Evolutionary conservation across 2,113 vertebrate genomes (phyloP).

Genomic region (Brevimyrus niger): DNA sequence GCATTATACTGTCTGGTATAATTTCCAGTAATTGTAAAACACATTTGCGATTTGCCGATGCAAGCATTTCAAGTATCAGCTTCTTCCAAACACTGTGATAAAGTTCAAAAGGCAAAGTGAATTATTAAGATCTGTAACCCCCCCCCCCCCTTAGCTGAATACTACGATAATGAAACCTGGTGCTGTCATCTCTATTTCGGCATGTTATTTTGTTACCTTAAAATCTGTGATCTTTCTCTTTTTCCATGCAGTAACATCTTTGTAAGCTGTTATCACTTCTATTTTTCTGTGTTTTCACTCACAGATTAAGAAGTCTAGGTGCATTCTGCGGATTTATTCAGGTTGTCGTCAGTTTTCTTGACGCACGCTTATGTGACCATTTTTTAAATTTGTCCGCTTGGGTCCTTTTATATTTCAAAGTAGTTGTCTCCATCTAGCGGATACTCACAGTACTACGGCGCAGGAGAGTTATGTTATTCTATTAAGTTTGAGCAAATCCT

Average conservation of each 20-base stretch:
- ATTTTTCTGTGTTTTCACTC: background rate
- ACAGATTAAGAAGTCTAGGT: background rate
- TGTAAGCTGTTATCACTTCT: background rate
- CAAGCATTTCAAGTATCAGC: background rate
- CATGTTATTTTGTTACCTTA: background rate
- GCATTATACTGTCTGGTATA: background rate
- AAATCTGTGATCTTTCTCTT: background rate
- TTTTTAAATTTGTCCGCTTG: background rate
- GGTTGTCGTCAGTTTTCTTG: background rate
- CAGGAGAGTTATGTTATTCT: background rate
- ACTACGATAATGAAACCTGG: background rate
- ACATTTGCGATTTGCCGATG: background rate
- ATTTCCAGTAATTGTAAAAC: background rate
- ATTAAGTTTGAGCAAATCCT: background rate
- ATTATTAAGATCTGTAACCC: background rate
- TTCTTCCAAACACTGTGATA: background rate
- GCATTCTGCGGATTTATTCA: background rate
- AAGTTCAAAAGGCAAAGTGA: background rate
- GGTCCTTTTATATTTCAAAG: background rate
- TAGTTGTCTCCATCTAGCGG: conserved; percentile 25
- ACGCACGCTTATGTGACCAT: background rate
- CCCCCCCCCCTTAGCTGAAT: background rate
- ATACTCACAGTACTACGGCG: background rate
- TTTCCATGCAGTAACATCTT: background rate
- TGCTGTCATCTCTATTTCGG: background rate